phyloP scores from a whole-genome alignment of 2,888 invertebrate species.

The Andrena flavipes region DNA sequence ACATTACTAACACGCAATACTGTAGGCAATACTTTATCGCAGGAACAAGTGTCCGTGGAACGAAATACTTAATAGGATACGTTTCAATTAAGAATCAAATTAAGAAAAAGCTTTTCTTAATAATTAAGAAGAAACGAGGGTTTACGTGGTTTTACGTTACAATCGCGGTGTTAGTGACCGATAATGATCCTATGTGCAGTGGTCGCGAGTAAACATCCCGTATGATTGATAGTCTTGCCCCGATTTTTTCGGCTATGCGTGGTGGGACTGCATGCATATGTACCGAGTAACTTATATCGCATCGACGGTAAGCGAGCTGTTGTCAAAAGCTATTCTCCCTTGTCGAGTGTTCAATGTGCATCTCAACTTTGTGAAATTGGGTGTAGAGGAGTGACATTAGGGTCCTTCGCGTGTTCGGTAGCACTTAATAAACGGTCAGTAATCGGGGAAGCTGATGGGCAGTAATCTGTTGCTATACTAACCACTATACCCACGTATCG shows the following conservation, averaged over 20 bases:
- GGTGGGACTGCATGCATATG: slow-evolving; percentile 9
- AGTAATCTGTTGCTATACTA: no score
- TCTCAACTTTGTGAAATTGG: not conserved
- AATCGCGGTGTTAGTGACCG: not conserved
- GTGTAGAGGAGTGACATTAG: not conserved
- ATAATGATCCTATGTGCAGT: not conserved
- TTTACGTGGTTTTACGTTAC: not conserved
- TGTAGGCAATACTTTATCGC: no score
- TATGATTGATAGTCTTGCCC: not conserved
- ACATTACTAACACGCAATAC: no score
- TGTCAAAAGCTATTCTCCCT: not conserved
- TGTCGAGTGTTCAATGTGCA: not conserved
- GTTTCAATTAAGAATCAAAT: not conserved
- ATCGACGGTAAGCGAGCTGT: not conserved
- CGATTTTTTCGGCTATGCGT: slow-evolving; percentile 5
- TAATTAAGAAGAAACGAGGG: not conserved
- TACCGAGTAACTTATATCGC: slow-evolving; percentile 12
- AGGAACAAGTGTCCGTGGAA: no score
- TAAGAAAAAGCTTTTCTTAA: not conserved
- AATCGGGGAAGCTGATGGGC: no score
- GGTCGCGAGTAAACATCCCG: not conserved
- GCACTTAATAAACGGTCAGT: not conserved
- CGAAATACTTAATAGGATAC: no score
- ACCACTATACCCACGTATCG: no score
- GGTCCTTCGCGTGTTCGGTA: not conserved